Base-by-base conservation (phyloP, 2,888 invertebrate species). In the Pterostichus niger region DNA sequence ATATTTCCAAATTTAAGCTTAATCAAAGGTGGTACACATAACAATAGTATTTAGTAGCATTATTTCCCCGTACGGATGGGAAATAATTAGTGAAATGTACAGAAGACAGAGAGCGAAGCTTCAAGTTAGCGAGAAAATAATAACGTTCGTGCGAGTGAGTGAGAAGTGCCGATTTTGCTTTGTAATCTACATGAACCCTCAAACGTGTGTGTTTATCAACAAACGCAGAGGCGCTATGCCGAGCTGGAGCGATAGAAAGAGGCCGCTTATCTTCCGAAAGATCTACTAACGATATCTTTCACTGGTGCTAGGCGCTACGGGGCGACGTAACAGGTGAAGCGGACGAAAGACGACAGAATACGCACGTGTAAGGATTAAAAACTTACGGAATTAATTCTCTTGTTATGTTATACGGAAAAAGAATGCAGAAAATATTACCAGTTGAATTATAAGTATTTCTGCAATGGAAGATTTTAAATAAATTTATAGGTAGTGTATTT, bases 281-380 rank as follows among this genome's bases (percentile, higher is more conserved):
- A 81, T 81, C 71, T 81, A 81, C 81, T 79, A 64, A 79, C 79
- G 79, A 81, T 81, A 81, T 81, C 68, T 71, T 81, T 56, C 15
- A 49, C 40, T 40, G 40, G 40, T 9, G 40, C 9, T 6, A 9
- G 33, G 9, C 13, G n/a, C 33, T 35, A 35, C 64, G n/a, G 10
- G 7, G 40, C 59, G 11, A 24, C 35, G 13, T 10, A 81, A 81
- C 81, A 81, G 81, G 81, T 81, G 40, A 71, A 71, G 15, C 13
- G 35, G 13, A n/a, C 64, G 56, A 52, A 52, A n/a, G 52, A 40
- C 52, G 52, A 5, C 40, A 17, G 40, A 17, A 9, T 40, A 64
- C 68, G 44, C 68, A 71, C 68, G 68, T 46, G 44, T 17, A n/a
- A 13, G n/a, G 33, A 10, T 64, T 35, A 64, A 64, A 64, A 64